Conservation (phyloP, 2,888 invertebrate genomes). For the Spodoptera picta region DNA sequence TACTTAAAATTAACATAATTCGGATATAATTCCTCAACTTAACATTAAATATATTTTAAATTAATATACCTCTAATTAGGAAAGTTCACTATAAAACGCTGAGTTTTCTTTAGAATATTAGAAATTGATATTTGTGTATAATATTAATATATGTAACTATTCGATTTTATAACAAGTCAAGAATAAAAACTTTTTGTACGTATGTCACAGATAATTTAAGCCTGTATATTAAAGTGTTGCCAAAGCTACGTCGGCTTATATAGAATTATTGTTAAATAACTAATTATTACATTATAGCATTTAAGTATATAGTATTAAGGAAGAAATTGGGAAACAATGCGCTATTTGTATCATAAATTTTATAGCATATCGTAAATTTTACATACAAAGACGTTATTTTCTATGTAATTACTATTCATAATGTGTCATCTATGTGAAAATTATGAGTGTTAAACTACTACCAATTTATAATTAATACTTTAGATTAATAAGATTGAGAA, state of each 20-base stretch:
- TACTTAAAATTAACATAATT: slow-evolving; percentile 32
- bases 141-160: slow-evolving; percentile 10
- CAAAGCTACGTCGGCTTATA: slow-evolving; percentile 58
- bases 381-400: slow-evolving; percentile 49
- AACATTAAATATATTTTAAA: slow-evolving; percentile 27
- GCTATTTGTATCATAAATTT: slow-evolving; percentile 83
- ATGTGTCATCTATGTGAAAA: slow-evolving; percentile 45
- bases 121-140: slow-evolving; percentile 30
- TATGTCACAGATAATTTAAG: slow-evolving; percentile 42
- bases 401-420: slow-evolving; percentile 47
- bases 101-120: slow-evolving; percentile 32
- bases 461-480: slow-evolving; percentile 38
- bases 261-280: slow-evolving; percentile 22
- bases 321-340: slow-evolving; percentile 85
- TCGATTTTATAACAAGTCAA: slow-evolving; percentile 41
- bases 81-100: slow-evolving; percentile 11
- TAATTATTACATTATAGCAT: slow-evolving; percentile 36
- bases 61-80: slow-evolving; percentile 20
- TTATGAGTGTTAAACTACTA: slow-evolving; percentile 36
- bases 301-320: slow-evolving; percentile 56
- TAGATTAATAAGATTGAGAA: slow-evolving; percentile 33
- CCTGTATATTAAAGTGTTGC: slow-evolving; percentile 56
- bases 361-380: slow-evolving; percentile 77
- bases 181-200: slow-evolving; percentile 45
- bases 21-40: slow-evolving; percentile 33